Evolutionary conservation across 2,888 invertebrate species (phyloP), one percentile per base, ranked within the genome.

Genomic region (Agrotis puta): DNA sequence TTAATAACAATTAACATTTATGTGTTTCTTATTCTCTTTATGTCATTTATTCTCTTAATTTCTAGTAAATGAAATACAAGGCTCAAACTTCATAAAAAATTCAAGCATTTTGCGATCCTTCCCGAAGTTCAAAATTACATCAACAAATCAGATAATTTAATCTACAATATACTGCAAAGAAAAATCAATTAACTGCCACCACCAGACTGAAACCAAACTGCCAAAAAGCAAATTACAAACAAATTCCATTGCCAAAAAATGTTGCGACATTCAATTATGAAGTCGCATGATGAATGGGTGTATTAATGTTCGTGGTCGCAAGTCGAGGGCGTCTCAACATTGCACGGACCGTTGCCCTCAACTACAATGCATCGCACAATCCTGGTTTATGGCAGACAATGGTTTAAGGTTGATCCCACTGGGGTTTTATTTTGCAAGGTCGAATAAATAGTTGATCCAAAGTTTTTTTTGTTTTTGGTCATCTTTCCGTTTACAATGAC

Each of bases 231-330:
- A 74, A 79, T 82, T 64, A 74, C 64, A 71, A 48, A 74, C 68
- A 77, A 62, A 71, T 65, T 62, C 67, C 62, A 43, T 74, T 82
- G 79, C 70, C 79, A 82, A 77, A 85, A 39, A 82, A 79, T 80
- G 70, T 75, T 77, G 59, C 48, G 56, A 74, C 51, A 79, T 83
- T 85, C 76, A 85, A 85, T 83, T 82, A 85, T 82, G 48, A 66
- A 76, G 66, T 74, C 65, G 59, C n/a, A 71, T 85, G 82, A 85
- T 85, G 71, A 82, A 85, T 84, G 79, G 84, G 53, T 50, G 64
- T 70, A 72, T 71, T 78, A 78, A 76, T 79, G 82, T 70, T 70
- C 58, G 76, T 66, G 57, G 53, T 79, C 48, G 69, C 70, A 72
- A 67, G 77, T 83, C 59, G 75, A 74, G 84, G 76, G 86, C 67